Base-by-base conservation (phyloP, 2,113 vertebrate species). In the Calyptomena viridis region DNA sequence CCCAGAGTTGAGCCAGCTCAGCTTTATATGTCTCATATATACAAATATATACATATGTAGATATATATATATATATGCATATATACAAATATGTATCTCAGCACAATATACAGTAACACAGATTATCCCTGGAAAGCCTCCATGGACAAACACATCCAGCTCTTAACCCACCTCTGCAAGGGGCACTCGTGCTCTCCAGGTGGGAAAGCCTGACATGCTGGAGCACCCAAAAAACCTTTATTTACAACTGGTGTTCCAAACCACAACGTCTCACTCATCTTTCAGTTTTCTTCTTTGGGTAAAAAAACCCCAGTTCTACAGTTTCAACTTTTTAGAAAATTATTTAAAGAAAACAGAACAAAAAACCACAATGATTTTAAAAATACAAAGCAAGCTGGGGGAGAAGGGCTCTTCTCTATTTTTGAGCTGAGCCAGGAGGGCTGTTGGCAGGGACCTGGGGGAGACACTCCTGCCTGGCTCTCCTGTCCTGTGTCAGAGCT, bases 281-380 rank as follows among this genome's bases (percentile, higher is more conserved):
- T 84, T 93, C 95, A 74, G 87, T 91, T 95, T 95, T 93, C 84
- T 91, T 84, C 76, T 88, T 91, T 19, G 80, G 62, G 68, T 84
- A 40, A 75, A 71, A 46, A 78, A 80, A 72, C 66, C 49, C n/a
- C 74, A 63, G 87, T 56, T 46, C n/a, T 53, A 52, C 58, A 40
- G 94, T 93, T 94, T 96, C 92, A 90, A 59, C 24, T 86, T 91
- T 80, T 86, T 47, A 66, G 69, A 90, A 74, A 77, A 80, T 83
- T 88, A 93, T 94, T 95, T 94, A 91, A 94, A 96, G 95, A 93
- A 94, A 94, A 93, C 64, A 92, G 90, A 96, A 95, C 85, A 74
- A 95, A 94, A 96, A 96, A 6, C 92, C 92, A 90, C 90, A 92
- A 30, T 24, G 84, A 66, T 87, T 94, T 91, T 58, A 87, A 93